Percentiles rank a stretch among this genome's conserved stretches.
phyloP scores from a whole-genome alignment of 2,113 vertebrate species.

The Glaucomys volans region DNA sequence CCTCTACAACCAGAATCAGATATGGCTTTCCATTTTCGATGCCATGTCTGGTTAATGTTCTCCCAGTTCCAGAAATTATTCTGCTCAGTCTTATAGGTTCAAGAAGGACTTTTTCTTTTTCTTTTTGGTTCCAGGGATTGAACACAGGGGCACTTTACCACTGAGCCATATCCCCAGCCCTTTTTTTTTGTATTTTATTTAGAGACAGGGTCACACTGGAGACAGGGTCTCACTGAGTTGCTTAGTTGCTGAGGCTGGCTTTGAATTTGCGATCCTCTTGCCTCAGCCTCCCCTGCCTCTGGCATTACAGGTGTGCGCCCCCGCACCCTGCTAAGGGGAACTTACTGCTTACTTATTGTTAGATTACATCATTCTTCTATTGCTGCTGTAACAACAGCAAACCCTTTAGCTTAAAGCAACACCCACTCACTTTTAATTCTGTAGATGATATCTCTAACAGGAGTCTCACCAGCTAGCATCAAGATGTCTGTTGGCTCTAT shows the following conservation, averaged over 20 bases:
- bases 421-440: background rate
- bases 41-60: background rate
- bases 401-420: background rate
- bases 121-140: too few relatives aligned
- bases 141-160: too few relatives aligned
- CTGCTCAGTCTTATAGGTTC: background rate
- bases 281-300: too few relatives aligned
- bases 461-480: background rate
- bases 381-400: background rate
- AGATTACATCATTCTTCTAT: background rate
- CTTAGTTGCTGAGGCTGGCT: too few relatives aligned
- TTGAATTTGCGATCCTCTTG: too few relatives aligned
- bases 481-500: background rate
- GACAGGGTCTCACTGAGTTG: too few relatives aligned
- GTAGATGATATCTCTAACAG: background rate
- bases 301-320: too few relatives aligned
- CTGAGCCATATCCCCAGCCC: too few relatives aligned
- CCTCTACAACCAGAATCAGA: background rate
- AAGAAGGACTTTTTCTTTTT: background rate
- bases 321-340: background rate
- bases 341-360: background rate
- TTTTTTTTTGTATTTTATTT: too few relatives aligned
- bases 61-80: slow-evolving; percentile 18
- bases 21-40: background rate
- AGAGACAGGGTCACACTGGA: too few relatives aligned